Conservation (phyloP, 2,797 vertebrate species). For the Enteromius argenteus region DNA sequence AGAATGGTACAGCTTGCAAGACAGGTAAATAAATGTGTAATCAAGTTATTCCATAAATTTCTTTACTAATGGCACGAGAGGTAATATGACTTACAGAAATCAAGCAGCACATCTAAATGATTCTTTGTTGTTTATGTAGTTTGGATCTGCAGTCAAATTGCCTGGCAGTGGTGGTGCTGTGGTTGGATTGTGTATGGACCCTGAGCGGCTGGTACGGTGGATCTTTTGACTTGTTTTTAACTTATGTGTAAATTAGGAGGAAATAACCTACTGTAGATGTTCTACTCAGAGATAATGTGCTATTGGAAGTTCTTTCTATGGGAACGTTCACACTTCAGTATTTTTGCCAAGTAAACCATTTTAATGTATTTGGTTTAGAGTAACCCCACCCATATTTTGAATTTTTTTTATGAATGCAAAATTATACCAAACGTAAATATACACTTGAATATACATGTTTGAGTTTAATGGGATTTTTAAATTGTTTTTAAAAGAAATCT, state of each 20-base stretch:
- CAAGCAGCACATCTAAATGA: neutral
- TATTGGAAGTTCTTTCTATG: neutral
- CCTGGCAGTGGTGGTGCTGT: conserved; percentile 86
- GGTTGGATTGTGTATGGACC: conserved; percentile 81
- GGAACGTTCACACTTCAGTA: neutral
- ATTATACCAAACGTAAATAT: neutral
- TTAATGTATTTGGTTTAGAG: neutral
- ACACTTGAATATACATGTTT: neutral
- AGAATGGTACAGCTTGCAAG: conserved; percentile 82
- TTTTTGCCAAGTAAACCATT: neutral
- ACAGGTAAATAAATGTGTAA: conserved; percentile 70
- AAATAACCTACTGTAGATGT: neutral
- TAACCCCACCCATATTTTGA: neutral
- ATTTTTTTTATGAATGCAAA: neutral
- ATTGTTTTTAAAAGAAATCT: neutral
- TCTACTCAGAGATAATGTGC: neutral
- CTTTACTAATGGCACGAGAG: neutral
- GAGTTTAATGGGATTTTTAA: neutral
- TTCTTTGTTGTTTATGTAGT: conserved; percentile 68
- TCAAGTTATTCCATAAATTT: neutral
- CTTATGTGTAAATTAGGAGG: conserved; percentile 9
- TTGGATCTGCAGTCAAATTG: conserved; percentile 83
- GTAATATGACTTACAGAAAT: conserved; percentile 7
- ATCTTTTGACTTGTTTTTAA: neutral
- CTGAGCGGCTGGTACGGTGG: conserved; percentile 72